These are phyloP conservation scores for Vidua macroura DNA, from an alignment of 2,113 vertebrate species.

Conservation along the genomic window DNA sequence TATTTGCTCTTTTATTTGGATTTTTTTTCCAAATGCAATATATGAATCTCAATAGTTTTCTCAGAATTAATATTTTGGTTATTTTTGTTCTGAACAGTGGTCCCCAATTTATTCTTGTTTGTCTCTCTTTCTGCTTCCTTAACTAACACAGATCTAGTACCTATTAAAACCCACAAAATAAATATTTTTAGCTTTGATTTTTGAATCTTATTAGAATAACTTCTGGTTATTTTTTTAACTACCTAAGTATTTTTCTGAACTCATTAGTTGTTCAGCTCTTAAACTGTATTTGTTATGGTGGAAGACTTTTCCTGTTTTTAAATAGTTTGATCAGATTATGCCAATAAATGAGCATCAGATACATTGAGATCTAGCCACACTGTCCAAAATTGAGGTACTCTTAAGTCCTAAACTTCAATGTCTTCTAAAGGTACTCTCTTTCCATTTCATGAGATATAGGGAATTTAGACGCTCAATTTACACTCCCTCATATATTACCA, in stretches of 20 bases:
- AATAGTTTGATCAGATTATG: not conserved
- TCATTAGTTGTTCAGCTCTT: not conserved
- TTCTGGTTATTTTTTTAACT: not conserved
- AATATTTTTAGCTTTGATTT: not conserved
- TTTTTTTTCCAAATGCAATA: not conserved
- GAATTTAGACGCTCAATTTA: not conserved
- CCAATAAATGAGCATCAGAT: not conserved
- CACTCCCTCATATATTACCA: not conserved
- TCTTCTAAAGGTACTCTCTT: not conserved
- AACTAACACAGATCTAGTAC: not conserved
- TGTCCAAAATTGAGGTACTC: not conserved
- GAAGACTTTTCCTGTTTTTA: not conserved
- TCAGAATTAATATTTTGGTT: not conserved
- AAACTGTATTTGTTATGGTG: not conserved
- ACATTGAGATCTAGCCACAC: not conserved
- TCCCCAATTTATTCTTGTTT: not conserved
- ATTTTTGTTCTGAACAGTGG: not conserved
- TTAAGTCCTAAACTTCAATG: not conserved
- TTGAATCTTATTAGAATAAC: not conserved
- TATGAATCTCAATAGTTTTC: not conserved
- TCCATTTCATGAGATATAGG: not conserved
- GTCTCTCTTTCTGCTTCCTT: not conserved
- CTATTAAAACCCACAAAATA: not conserved
- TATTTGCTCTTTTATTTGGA: not conserved
- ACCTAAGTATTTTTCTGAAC: not conserved